Conservation (phyloP, 1,140 invertebrate species). For the Penaeus japonicus region DNA sequence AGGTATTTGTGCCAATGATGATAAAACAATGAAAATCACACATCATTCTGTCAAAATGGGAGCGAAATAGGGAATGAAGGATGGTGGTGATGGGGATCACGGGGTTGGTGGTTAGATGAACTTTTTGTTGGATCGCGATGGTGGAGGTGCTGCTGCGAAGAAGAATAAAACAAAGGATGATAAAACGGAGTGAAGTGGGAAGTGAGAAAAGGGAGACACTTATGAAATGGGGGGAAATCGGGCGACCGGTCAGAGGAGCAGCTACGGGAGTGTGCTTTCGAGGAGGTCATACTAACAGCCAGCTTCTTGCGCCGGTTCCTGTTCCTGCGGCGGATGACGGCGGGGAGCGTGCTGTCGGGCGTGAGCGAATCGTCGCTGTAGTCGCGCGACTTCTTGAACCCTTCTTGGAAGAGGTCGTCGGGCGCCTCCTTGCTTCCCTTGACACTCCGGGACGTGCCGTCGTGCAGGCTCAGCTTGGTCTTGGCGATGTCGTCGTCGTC, state of each 20-base stretch:
- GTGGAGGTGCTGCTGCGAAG: no score
- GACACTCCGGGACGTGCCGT: not conserved
- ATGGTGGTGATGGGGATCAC: no score
- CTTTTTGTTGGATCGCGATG: no score
- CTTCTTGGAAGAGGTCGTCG: constrained; percentile 15
- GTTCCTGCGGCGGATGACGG: constrained; percentile 57
- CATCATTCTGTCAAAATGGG: no score
- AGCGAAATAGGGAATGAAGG: no score
- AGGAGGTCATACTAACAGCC: constrained; percentile 51
- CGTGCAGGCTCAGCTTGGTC: constrained; percentile 39
- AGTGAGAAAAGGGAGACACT: no score
- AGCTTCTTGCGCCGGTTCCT: constrained; percentile 55
- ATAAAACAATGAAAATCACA: no score
- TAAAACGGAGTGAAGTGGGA: no score
- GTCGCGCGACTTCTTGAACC: constrained; percentile 49
- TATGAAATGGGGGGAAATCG: no score
- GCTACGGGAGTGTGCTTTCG: not conserved
- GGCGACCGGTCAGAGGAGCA: not conserved
- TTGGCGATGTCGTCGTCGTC: constrained; percentile 35
- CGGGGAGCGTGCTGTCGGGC: constrained; percentile 55
- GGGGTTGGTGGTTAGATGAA: no score
- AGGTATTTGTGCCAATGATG: no score
- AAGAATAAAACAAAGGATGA: no score
- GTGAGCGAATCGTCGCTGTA: constrained; percentile 58
- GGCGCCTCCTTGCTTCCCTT: not conserved